Percentiles rank a stretch among this genome's conserved stretches.
These are phyloP conservation scores for Platerodrilus igneus DNA, from an alignment of 2,888 invertebrate genomes.

Conservation along the genomic window DNA sequence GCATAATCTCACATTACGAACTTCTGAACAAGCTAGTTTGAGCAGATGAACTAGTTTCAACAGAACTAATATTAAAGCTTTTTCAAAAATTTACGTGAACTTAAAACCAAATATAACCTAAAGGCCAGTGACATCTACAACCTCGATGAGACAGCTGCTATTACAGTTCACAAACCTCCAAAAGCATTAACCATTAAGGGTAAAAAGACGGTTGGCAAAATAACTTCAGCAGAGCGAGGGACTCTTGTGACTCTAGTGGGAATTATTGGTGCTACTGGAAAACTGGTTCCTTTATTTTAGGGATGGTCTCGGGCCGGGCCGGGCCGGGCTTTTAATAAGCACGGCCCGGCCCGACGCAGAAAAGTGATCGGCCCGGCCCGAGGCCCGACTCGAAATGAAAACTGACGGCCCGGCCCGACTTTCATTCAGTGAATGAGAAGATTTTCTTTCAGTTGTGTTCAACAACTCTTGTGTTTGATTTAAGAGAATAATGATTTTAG, in stretches of 20 bases:
- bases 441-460: no score
- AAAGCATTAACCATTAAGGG: conserved; percentile 13
- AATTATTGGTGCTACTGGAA: conserved; percentile 17
- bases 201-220: conserved; percentile 12
- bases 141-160: conserved; percentile 15
- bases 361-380: no score
- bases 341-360: no score
- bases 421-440: no score
- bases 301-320: no score
- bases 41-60: conserved; percentile 24
- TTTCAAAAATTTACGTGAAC: conserved; percentile 17
- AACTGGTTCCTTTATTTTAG: conserved; percentile 16
- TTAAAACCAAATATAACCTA: conserved; percentile 15
- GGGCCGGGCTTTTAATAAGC: no score
- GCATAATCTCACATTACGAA: conserved; percentile 12
- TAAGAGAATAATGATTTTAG: no score
- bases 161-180: conserved; percentile 19
- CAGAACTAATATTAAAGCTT: conserved; percentile 15
- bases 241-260: conserved; percentile 17
- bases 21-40: conserved; percentile 18
- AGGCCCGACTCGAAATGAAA: no score
- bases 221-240: conserved; percentile 15
- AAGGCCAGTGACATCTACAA: conserved; percentile 14
- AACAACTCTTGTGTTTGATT: no score
- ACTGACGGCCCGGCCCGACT: no score